Evolutionary conservation across 2,888 invertebrate genomes (phyloP).

Genomic region (Euzophera pinguis): DNA sequence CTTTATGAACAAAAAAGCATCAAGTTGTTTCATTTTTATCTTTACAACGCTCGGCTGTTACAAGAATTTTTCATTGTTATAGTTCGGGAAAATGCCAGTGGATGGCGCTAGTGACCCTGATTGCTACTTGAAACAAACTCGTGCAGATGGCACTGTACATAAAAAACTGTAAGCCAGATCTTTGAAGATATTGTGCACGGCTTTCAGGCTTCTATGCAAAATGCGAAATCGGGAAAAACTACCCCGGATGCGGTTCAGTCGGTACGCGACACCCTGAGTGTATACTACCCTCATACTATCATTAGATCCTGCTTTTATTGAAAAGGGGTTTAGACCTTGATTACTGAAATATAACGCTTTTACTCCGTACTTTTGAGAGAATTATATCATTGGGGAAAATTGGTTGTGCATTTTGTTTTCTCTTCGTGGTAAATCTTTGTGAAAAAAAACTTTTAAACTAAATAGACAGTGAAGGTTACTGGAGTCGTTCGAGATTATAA

Average conservation of each 20-base stretch:
- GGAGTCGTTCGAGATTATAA: conserved; percentile 55
- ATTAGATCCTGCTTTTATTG: conserved; percentile 2
- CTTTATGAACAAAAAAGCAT: neutral
- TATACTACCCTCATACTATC: conserved; percentile 40
- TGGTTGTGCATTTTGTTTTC: conserved; percentile 4
- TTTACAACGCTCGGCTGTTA: neutral
- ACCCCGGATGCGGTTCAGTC: conserved; percentile 67
- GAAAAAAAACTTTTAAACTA: conserved; percentile 59
- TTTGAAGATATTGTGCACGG: conserved; percentile 14
- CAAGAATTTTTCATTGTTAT: neutral
- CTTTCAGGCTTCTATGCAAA: conserved; percentile 38
- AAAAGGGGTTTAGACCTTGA: conserved; percentile 6
- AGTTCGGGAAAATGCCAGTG: conserved; percentile 22
- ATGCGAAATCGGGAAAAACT: conserved; percentile 58
- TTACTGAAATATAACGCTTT: conserved; percentile 8
- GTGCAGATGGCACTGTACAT: conserved; percentile 13
- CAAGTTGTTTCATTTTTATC: conserved; percentile 7
- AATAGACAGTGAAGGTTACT: conserved; percentile 48
- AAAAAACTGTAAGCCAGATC: neutral
- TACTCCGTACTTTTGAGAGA: neutral
- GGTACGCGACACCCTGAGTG: conserved; percentile 59
- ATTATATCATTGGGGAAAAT: conserved; percentile 19
- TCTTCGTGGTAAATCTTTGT: conserved; percentile 11
- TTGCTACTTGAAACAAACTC: conserved; percentile 2
- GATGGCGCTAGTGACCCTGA: conserved; percentile 22